A percentile compares a stretch with the other conserved stretches of the same genome.
phyloP scores from a whole-genome alignment of 1,140 invertebrate genomes.

The Chrysoperla carnea region DNA sequence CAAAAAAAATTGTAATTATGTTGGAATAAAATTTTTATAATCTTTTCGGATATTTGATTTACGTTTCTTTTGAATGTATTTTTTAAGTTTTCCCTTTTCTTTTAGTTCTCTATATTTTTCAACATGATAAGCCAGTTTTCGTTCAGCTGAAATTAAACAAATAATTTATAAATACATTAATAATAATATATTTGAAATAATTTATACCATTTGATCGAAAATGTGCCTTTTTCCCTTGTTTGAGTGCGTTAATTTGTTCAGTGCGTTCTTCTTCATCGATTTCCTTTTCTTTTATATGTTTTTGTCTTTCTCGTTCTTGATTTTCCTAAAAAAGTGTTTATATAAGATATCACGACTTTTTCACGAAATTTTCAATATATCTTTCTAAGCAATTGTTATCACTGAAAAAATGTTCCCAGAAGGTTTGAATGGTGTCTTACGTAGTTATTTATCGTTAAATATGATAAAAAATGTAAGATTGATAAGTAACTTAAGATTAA shows the following conservation, averaged over 20 bases:
- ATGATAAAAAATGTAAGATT: too few relatives aligned
- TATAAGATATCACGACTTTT: too few relatives aligned
- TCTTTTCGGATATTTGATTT: constrained; percentile 16
- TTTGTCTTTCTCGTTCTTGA: constrained; percentile 22
- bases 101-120: constrained; percentile 57
- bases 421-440: too few relatives aligned
- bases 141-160: constrained; percentile 39
- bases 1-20: too few relatives aligned
- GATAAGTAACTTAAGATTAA: too few relatives aligned
- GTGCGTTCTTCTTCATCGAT: constrained; percentile 38
- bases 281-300: constrained; percentile 37
- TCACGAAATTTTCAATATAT: too few relatives aligned
- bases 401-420: too few relatives aligned
- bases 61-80: constrained; percentile 38
- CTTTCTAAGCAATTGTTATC: too few relatives aligned
- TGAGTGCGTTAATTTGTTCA: constrained; percentile 30
- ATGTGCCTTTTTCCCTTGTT: constrained; percentile 41
- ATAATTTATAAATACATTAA: constrained; percentile 5
- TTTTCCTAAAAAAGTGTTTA: constrained; percentile 17
- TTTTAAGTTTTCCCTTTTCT: constrained; percentile 46
- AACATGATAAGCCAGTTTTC: constrained; percentile 42
- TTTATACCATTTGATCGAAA: constrained; percentile 51
- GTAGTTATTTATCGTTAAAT: too few relatives aligned
- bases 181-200: constrained; percentile 3
- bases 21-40: too few relatives aligned